Evolutionary conservation across 2,113 vertebrate species (phyloP), one percentile per base, ranked within the genome.

Genomic region (Python bivittatus): DNA sequence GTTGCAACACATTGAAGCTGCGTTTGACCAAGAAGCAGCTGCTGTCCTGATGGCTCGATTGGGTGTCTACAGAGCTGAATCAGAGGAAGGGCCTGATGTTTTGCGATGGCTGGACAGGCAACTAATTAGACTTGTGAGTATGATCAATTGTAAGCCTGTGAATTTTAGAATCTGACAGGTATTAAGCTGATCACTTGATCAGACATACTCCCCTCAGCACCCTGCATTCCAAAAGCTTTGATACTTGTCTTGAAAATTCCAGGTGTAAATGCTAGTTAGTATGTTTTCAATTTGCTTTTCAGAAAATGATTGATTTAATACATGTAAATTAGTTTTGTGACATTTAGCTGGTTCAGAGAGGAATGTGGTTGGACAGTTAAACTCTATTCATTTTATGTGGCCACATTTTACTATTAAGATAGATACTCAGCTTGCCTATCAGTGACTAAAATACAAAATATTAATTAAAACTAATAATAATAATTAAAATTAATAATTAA

Each of bases 71-170:
- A 97, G 99, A 93, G 98, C 99, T 0, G 99, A 99, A 95, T 99
- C 99, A 0, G 99, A 99, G 95, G 99, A 99, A 94, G 99, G 99
- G 2, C 99, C 99, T 0, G 99, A 99, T 0, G 99, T 99, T 10
- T 98, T 99, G 61, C 98, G 99, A 6, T 99, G 99, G 99, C 98
- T 99, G 23, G 99, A 99, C 97, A 98, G 99, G n/a, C 99, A 99
- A 95, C 98, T 99, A 29, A 99, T 99, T 96, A 98, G 99, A 94
- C 98, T 99, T 97, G 99, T 99, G 97, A 98, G 98, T 93, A 20
- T 53, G 86, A 38, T 2, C 91, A 22, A 0, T 48, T 88, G 60
- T 61, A 25, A n/a, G 9, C 17, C 52, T 3, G 3, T 17, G 0
- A 1, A 53, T 94, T 83, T 64, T 56, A 53, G 9, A 27, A 58